Evolutionary conservation across 1,140 invertebrate species (phyloP).

Genomic region (Drosophila chauvacae): DNA sequence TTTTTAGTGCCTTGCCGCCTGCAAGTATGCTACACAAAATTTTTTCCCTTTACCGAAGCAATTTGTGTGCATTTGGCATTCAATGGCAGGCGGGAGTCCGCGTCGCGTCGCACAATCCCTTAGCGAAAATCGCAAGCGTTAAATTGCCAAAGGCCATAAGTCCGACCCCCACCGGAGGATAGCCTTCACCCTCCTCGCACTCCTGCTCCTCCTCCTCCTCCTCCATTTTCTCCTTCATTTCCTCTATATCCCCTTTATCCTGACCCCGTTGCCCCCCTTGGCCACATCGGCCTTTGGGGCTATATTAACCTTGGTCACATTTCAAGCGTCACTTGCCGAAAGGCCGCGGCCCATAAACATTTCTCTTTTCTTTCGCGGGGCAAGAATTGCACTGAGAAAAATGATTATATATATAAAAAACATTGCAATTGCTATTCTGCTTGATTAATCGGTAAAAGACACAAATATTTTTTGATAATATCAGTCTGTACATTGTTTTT

Average conservation of each 20-base stretch:
- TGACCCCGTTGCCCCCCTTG: not conserved
- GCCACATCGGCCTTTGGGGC: constrained; percentile 26
- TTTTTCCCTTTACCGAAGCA: constrained; percentile 52
- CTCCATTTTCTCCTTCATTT: not conserved
- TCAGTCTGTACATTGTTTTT: not conserved
- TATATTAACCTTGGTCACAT: constrained; percentile 61
- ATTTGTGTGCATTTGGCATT: constrained; percentile 81
- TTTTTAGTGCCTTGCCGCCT: constrained; percentile 40
- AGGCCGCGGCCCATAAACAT: constrained; percentile 59
- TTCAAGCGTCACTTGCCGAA: constrained; percentile 58
- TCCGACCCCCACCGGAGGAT: constrained; percentile 26
- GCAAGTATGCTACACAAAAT: constrained; percentile 54
- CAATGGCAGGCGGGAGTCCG: constrained; percentile 55
- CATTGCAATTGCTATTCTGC: too few species aligned
- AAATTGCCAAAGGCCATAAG: constrained; percentile 71
- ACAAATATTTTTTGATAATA: too few species aligned
- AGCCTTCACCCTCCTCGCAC: not conserved
- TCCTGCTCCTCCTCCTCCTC: not conserved
- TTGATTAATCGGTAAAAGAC: too few species aligned
- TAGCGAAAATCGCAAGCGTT: constrained; percentile 75
- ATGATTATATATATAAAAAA: not conserved
- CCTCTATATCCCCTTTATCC: not conserved
- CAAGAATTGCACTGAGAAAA: not conserved
- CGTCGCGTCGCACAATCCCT: constrained; percentile 50
- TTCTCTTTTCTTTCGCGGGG: constrained; percentile 12